These are phyloP conservation scores for Labeo catla DNA, from an alignment of 2,113 vertebrate genomes.

Conservation along the genomic window DNA sequence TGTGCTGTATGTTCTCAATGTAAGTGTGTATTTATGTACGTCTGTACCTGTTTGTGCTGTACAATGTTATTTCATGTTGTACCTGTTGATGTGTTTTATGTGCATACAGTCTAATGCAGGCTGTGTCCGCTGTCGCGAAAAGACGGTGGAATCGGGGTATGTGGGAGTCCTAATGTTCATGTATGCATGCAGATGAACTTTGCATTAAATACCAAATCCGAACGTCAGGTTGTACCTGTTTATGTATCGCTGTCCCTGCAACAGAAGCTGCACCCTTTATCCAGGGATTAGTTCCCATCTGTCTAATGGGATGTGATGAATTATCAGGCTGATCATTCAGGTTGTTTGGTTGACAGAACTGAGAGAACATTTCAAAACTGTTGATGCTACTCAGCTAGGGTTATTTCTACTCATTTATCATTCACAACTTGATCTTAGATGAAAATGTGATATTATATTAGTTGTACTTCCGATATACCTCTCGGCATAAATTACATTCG, in stretches of 20 bases:
- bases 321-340: constrained; percentile 18
- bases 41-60: constrained; percentile 63
- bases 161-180: constrained; percentile 38
- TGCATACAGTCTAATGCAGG: constrained; percentile 61
- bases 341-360: neutral
- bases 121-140: constrained; percentile 34
- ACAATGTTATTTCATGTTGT: constrained; percentile 60
- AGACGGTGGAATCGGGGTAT: constrained; percentile 23
- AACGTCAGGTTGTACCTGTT: constrained; percentile 59
- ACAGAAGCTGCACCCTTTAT: constrained; percentile 67
- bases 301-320: constrained; percentile 4
- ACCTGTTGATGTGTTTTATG: constrained; percentile 64
- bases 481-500: neutral
- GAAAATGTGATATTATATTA: neutral
- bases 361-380: neutral
- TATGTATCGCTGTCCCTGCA: constrained; percentile 65
- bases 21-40: constrained; percentile 58
- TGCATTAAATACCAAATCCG: constrained; percentile 66
- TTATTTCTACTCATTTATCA: neutral
- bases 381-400: neutral
- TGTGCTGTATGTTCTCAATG: constrained; percentile 46
- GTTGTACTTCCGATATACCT: constrained; percentile 6
- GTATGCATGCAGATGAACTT: constrained; percentile 55
- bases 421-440: neutral
- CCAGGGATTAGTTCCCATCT: constrained; percentile 5